Percentiles rank a stretch among this genome's conserved stretches.
These are phyloP conservation scores for Lasiurus borealis DNA, from an alignment of 2,113 vertebrate species.

Conservation along the genomic window DNA sequence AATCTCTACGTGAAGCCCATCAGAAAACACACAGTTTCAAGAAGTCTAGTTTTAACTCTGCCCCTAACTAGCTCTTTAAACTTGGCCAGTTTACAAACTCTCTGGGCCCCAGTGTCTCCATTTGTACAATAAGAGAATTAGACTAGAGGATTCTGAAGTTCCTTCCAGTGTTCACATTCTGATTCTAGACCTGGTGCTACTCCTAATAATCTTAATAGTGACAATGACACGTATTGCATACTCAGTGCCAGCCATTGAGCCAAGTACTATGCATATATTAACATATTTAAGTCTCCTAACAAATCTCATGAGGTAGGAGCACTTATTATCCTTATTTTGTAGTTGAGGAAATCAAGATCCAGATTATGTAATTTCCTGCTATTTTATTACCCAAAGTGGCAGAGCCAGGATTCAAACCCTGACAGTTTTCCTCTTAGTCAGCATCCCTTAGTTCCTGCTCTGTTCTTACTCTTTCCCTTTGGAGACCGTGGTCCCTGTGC, in stretches of 20 bases:
- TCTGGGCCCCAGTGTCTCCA: neutral
- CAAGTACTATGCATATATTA: neutral
- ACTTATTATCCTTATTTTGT: neutral
- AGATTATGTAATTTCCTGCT: neutral
- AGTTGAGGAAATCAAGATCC: neutral
- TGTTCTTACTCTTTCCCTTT: neutral
- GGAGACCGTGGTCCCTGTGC: neutral
- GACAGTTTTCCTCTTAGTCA: neutral
- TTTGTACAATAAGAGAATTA: neutral
- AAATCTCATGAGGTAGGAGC: neutral
- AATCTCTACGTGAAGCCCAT: neutral
- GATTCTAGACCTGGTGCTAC: neutral
- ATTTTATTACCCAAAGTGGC: neutral
- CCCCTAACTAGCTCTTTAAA: neutral
- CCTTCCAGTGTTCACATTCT: neutral
- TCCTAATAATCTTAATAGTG: neutral
- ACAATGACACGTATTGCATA: neutral
- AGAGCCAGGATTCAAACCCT: neutral
- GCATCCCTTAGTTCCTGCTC: neutral
- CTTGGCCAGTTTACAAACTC: neutral
- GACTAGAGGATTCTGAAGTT: neutral
- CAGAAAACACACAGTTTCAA: neutral
- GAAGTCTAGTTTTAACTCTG: neutral
- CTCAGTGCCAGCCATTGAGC: neutral
- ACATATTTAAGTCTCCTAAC: neutral